Conservation (phyloP, 2,888 invertebrate species). For the Napeogenes inachia region DNA sequence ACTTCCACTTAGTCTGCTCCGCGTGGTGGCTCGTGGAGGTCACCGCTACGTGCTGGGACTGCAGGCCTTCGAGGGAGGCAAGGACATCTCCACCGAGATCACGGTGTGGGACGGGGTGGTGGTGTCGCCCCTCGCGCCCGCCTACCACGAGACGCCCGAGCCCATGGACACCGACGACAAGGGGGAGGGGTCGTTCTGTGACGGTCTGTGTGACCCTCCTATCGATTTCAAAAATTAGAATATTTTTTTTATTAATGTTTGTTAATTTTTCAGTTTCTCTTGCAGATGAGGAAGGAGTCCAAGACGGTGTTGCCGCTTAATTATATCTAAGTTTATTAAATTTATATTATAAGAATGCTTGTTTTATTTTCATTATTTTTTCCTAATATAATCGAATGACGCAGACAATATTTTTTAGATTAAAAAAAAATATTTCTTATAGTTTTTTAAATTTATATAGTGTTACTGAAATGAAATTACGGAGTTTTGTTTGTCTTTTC, state of each 20-base stretch:
- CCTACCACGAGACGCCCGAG: conserved; percentile 88
- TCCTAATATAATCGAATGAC: too few species aligned
- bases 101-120: conserved; percentile 98
- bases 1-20: conserved; percentile 74
- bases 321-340: conserved; percentile 20
- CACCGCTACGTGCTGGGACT: conserved; percentile 92
- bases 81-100: conserved; percentile 89
- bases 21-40: conserved; percentile 95
- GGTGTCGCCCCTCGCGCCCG: conserved; percentile 95
- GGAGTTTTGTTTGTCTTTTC: too few species aligned
- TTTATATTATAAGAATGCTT: conserved; percentile 9
- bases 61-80: conserved; percentile 72
- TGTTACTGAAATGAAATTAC: too few species aligned
- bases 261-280: conserved; percentile 25
- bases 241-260: conserved; percentile 4
- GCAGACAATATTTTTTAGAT: too few species aligned
- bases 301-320: conserved; percentile 59
- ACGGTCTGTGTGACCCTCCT: not conserved
- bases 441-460: too few species aligned
- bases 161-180: conserved; percentile 73
- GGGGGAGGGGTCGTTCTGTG: conserved; percentile 38
- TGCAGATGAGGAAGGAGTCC: conserved; percentile 53
- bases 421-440: too few species aligned
- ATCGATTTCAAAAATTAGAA: not conserved
- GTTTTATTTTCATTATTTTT: too few species aligned